A percentile compares a stretch with the other conserved stretches of the same genome.
phyloP scores from a whole-genome alignment of 2,888 invertebrate species.

The Ferrisia virgata region DNA sequence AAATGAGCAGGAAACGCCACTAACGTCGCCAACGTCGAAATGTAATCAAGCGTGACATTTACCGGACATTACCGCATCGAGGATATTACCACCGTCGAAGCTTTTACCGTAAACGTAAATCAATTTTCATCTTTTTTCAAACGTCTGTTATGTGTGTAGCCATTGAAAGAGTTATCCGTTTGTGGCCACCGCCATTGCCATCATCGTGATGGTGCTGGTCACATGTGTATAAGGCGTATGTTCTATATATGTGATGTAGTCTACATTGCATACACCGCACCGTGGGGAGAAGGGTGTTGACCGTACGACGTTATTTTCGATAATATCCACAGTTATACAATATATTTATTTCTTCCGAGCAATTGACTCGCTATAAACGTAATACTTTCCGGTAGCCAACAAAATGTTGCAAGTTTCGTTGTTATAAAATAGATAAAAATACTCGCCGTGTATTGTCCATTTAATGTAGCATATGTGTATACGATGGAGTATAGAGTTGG shows the following conservation, averaged over 20 bases:
- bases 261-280: neutral
- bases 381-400: slow-evolving; percentile 31
- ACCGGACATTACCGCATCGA: slow-evolving; percentile 20
- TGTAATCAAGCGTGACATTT: slow-evolving; percentile 21
- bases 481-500: neutral
- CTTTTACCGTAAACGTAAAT: slow-evolving; percentile 29
- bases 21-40: neutral
- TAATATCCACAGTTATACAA: slow-evolving; percentile 34
- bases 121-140: slow-evolving; percentile 26
- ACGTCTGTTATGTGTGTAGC: neutral
- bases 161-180: neutral
- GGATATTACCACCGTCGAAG: neutral
- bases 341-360: slow-evolving; percentile 38
- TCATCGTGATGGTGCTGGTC: neutral
- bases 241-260: no score
- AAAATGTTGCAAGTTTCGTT: slow-evolving; percentile 4
- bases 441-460: neutral
- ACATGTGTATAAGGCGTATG: no score
- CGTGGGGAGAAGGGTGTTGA: slow-evolving; percentile 3
- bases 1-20: neutral
- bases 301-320: slow-evolving; percentile 21
- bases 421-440: slow-evolving; percentile 9
- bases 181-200: neutral
- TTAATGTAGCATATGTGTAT: neutral
- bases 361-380: slow-evolving; percentile 26